Percentiles rank a stretch among this genome's conserved stretches.
Conservation (phyloP, 2,113 vertebrate genomes). For the Daphoenositta chrysoptera region DNA sequence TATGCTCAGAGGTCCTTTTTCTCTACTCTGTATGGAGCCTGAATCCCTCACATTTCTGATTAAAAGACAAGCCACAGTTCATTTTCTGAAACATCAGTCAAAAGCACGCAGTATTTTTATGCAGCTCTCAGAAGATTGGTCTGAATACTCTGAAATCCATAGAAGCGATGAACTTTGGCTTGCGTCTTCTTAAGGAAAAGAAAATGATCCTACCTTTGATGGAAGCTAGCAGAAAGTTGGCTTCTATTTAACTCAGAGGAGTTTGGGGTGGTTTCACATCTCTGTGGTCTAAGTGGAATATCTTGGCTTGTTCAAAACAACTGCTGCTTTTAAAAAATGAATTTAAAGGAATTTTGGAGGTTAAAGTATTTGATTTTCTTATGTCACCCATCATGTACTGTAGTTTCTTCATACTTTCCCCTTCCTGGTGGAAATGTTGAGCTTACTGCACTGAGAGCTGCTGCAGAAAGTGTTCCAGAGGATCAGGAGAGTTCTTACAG, state of each 20-base stretch:
- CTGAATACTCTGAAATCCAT: not conserved
- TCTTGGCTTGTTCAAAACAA: not conserved
- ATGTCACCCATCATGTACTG: not conserved
- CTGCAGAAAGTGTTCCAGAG: conserved; percentile 12
- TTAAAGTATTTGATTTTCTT: not conserved
- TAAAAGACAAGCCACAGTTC: not conserved
- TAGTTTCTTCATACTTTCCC: not conserved
- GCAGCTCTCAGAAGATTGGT: not conserved
- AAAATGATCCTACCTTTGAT: not conserved
- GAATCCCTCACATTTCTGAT: not conserved
- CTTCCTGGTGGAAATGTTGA: conserved; percentile 33
- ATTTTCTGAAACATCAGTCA: not conserved
- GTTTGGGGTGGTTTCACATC: not conserved
- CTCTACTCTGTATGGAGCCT: not conserved
- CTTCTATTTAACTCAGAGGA: not conserved
- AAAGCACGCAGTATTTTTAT: not conserved
- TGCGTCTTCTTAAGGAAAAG: not conserved
- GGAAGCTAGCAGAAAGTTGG: not conserved
- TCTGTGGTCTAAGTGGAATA: not conserved
- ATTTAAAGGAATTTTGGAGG: not conserved
- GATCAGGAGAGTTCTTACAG: not conserved
- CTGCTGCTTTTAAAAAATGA: not conserved
- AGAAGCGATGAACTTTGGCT: conserved; percentile 5
- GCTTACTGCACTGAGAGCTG: not conserved
- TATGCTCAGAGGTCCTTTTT: not conserved